A percentile compares a stretch with the other conserved stretches of the same genome.
phyloP scores from a whole-genome alignment of 1,140 invertebrate species.

The Micrasema minimum region DNA sequence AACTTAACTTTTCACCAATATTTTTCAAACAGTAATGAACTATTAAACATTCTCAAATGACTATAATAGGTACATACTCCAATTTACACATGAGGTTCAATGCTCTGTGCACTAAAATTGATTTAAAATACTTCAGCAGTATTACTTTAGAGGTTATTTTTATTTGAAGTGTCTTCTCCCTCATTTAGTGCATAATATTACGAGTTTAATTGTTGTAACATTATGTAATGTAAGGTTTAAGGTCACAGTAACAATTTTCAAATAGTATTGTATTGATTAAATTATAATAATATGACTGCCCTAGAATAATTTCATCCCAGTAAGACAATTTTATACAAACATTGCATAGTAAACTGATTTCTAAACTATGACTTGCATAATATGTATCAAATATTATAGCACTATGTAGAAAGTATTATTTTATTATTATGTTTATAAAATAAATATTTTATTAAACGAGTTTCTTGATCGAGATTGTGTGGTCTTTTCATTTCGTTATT shows the following conservation, averaged over 20 bases:
- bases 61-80: neutral
- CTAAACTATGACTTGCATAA: neutral
- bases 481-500: too few relatives aligned
- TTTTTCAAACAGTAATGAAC: too few relatives aligned
- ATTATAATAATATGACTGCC: constrained; percentile 25
- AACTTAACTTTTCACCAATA: too few relatives aligned
- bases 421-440: neutral
- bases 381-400: too few relatives aligned
- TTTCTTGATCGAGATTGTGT: too few relatives aligned
- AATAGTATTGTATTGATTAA: constrained; percentile 7
- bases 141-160: too few relatives aligned
- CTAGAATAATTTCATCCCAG: constrained; percentile 25
- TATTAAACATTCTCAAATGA: neutral
- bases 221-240: constrained; percentile 1
- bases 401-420: too few relatives aligned
- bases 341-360: neutral
- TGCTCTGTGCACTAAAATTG: neutral
- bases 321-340: constrained; percentile 11
- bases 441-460: too few relatives aligned
- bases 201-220: too few relatives aligned
- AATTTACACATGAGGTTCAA: neutral
- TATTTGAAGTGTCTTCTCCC: neutral
- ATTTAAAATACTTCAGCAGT: neutral
- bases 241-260: constrained; percentile 14
- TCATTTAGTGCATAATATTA: neutral